Evolutionary conservation across 1,140 invertebrate genomes (phyloP).

Genomic region (Zaprionus davidi): DNA sequence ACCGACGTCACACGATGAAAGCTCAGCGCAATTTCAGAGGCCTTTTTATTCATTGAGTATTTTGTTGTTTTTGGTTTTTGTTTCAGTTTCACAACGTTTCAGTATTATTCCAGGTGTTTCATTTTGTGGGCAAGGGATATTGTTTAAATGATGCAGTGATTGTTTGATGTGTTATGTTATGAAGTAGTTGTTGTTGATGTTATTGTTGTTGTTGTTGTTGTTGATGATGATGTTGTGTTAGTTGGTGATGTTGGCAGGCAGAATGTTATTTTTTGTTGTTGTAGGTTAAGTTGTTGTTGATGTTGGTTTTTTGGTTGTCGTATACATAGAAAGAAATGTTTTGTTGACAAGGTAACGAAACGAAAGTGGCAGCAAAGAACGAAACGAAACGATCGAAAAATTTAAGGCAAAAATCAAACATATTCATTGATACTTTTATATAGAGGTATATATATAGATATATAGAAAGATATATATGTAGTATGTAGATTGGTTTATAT

Average conservation of each 20-base stretch:
- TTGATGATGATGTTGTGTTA: slow-evolving; percentile 27
- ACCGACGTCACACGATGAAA: slow-evolving; percentile 85
- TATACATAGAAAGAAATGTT: slow-evolving; percentile 57
- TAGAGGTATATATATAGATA: slow-evolving; percentile 16
- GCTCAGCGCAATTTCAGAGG: slow-evolving; percentile 84
- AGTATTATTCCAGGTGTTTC: slow-evolving; percentile 23
- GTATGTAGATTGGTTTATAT: not conserved
- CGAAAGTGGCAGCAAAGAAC: slow-evolving; percentile 59
- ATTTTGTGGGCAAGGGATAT: slow-evolving; percentile 26
- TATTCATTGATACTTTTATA: slow-evolving; percentile 41
- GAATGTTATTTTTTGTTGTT: slow-evolving; percentile 44
- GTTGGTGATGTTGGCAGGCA: slow-evolving; percentile 40
- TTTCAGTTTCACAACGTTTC: slow-evolving; percentile 40
- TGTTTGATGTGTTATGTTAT: slow-evolving; percentile 19
- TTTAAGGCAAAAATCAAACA: slow-evolving; percentile 62
- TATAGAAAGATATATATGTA: slow-evolving; percentile 5
- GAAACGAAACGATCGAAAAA: slow-evolving; percentile 67
- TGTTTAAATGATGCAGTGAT: slow-evolving; percentile 12
- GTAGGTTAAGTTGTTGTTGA: slow-evolving; percentile 25
- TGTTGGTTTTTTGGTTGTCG: slow-evolving; percentile 42
- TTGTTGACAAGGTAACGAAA: slow-evolving; percentile 69
- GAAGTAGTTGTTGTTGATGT: slow-evolving; percentile 16
- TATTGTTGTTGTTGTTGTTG: slow-evolving; percentile 2
- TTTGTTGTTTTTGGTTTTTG: slow-evolving; percentile 19
- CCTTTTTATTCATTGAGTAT: slow-evolving; percentile 61